phyloP scores from a whole-genome alignment of 2,797 vertebrate genomes.

The Periophthalmus magnuspinnatus region DNA sequence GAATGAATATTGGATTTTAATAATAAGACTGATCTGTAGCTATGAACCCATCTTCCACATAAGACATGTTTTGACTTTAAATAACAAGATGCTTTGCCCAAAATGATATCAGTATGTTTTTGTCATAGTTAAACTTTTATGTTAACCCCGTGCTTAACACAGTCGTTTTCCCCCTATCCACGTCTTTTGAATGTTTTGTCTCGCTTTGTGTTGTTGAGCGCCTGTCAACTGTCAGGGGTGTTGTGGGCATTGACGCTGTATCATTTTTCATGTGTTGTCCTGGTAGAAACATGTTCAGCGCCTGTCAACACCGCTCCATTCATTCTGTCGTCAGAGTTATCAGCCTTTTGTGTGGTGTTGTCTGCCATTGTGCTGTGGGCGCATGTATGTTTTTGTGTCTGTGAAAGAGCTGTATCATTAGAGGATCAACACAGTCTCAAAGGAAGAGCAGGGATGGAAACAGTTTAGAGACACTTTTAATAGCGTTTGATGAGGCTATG shows the following conservation, averaged over 20 bases:
- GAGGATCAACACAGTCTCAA: constrained; percentile 7
- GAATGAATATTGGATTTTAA: background rate
- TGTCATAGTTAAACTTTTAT: too few species aligned
- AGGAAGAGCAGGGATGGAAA: background rate
- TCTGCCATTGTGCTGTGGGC: constrained; percentile 24
- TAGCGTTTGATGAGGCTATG: constrained; percentile 30
- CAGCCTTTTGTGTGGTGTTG: constrained; percentile 38
- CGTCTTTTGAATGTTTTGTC: background rate
- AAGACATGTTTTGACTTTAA: background rate
- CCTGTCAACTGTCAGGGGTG: constrained; percentile 33
- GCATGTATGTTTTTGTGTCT: constrained; percentile 9
- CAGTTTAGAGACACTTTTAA: constrained; percentile 26
- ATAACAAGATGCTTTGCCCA: background rate
- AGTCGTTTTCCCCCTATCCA: background rate
- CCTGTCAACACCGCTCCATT: constrained; percentile 38
- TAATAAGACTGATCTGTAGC: background rate
- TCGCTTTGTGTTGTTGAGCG: background rate
- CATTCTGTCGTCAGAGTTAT: constrained; percentile 41
- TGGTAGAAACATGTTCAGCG: constrained; percentile 9
- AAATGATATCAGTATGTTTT: background rate
- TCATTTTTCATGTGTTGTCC: constrained; percentile 31
- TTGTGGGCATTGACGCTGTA: constrained; percentile 4
- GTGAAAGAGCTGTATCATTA: constrained; percentile 12
- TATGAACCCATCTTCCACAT: background rate
- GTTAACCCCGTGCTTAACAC: background rate